A percentile compares a stretch with the other conserved stretches of the same genome.
Conservation (phyloP, 2,888 invertebrate species). For the Nephrotoma flavescens region DNA sequence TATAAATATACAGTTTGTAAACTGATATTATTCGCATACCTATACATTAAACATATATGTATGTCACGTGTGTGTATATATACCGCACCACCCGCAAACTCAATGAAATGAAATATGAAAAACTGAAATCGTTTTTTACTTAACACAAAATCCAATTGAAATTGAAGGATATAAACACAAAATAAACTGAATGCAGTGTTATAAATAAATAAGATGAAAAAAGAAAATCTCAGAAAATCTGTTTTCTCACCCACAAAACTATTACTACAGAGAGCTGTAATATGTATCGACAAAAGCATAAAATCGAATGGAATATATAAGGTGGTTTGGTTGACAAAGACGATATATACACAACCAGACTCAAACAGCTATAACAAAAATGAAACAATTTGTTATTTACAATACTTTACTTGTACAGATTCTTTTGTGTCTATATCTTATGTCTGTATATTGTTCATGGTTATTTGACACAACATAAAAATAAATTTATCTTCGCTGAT, state of each 20-base stretch:
- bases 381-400: not conserved
- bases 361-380: not conserved
- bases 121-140: not conserved
- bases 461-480: not conserved
- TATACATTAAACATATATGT: not conserved
- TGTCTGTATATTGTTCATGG: not conserved
- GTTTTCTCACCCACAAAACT: not conserved
- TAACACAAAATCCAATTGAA: not conserved
- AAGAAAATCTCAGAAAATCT: not conserved
- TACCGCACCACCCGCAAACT: not conserved
- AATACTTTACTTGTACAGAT: not conserved
- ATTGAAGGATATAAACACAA: not conserved
- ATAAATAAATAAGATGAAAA: not conserved
- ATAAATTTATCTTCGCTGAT: not conserved
- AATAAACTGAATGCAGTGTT: not conserved
- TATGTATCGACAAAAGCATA: not conserved
- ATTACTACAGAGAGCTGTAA: not conserved
- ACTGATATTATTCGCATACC: too few relatives aligned
- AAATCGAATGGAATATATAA: not conserved
- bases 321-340: not conserved
- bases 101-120: not conserved
- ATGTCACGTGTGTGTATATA: not conserved
- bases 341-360: not conserved
- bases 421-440: not conserved
- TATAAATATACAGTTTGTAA: not conserved